phyloP scores from a whole-genome alignment of 2,113 vertebrate species.

The Phocoena sinus region DNA sequence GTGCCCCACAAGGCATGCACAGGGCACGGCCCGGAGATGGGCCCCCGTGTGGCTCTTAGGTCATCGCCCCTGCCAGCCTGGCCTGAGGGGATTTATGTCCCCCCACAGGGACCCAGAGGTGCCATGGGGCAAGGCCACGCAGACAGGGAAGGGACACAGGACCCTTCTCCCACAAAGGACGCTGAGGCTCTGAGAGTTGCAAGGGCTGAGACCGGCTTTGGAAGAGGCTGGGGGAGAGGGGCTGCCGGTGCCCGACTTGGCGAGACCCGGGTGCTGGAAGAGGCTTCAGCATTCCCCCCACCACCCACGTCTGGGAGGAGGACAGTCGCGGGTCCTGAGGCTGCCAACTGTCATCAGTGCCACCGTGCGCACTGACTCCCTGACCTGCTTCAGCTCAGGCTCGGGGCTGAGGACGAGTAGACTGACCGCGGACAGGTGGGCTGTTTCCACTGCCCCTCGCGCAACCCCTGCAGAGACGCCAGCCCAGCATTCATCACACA shows the following conservation, averaged over 20 bases:
- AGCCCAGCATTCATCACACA: accelerated
- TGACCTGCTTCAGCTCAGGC: no score
- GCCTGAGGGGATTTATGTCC: not conserved
- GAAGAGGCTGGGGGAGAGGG: not conserved
- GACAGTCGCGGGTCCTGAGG: not conserved
- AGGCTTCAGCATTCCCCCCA: not conserved
- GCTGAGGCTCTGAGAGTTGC: not conserved
- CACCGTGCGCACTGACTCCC: no score
- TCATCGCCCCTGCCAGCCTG: not conserved
- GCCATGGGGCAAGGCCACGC: accelerated
- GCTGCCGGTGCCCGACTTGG: no score
- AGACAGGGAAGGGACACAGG: not conserved
- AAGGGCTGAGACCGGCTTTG: accelerated
- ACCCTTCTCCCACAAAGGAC: accelerated
- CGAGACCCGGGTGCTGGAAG: accelerated
- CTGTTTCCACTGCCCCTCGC: not conserved
- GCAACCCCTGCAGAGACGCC: accelerated
- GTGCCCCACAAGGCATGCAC: no score
- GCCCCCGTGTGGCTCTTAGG: accelerated
- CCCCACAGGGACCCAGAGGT: not conserved
- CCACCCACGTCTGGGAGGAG: not conserved
- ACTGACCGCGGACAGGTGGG: not conserved
- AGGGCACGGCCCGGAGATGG: accelerated
- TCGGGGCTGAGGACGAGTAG: accelerated
- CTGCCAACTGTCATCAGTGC: not conserved